phyloP scores from a whole-genome alignment of 2,888 invertebrate genomes.

The Drosophila neonasuta region DNA sequence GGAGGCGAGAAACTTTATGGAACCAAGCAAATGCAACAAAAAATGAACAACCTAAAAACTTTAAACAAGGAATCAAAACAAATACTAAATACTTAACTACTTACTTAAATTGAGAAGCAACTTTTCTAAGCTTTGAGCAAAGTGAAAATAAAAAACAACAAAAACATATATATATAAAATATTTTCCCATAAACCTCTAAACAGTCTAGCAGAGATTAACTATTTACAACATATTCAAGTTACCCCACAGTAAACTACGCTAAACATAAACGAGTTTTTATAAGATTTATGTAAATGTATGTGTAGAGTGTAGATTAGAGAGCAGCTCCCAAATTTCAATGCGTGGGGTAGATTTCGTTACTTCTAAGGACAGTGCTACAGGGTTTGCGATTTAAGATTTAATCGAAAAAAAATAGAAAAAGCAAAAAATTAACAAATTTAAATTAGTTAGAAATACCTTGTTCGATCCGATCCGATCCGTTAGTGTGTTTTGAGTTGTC shows the following conservation, averaged over 20 bases:
- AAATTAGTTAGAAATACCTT: slow-evolving; percentile 26
- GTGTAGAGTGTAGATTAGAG: slow-evolving; percentile 21
- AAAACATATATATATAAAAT: slow-evolving; percentile 7
- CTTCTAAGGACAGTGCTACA: slow-evolving; percentile 16
- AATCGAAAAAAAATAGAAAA: not conserved
- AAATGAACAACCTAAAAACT: slow-evolving; percentile 20
- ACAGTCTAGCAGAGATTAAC: slow-evolving; percentile 44
- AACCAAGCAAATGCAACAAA: slow-evolving; percentile 62
- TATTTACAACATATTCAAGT: slow-evolving; percentile 53
- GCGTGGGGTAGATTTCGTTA: not conserved
- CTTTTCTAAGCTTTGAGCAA: slow-evolving; percentile 51
- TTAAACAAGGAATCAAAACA: slow-evolving; percentile 18
- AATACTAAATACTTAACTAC: slow-evolving; percentile 18
- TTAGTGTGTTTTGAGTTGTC: slow-evolving; percentile 9
- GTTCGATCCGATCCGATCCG: slow-evolving; percentile 22
- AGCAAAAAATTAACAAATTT: slow-evolving; percentile 13
- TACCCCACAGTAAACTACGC: slow-evolving; percentile 13
- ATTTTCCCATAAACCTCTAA: slow-evolving; percentile 37
- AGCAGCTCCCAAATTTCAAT: slow-evolving; percentile 4
- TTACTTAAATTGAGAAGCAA: slow-evolving; percentile 37
- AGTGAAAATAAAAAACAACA: slow-evolving; percentile 2
- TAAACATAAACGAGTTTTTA: slow-evolving; percentile 38
- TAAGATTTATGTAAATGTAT: slow-evolving; percentile 54
- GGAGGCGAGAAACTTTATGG: slow-evolving; percentile 57
- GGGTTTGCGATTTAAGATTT: slow-evolving; percentile 30